These are phyloP conservation scores for Ctenicera cuprea DNA, from an alignment of 2,888 invertebrate genomes.

Conservation along the genomic window DNA sequence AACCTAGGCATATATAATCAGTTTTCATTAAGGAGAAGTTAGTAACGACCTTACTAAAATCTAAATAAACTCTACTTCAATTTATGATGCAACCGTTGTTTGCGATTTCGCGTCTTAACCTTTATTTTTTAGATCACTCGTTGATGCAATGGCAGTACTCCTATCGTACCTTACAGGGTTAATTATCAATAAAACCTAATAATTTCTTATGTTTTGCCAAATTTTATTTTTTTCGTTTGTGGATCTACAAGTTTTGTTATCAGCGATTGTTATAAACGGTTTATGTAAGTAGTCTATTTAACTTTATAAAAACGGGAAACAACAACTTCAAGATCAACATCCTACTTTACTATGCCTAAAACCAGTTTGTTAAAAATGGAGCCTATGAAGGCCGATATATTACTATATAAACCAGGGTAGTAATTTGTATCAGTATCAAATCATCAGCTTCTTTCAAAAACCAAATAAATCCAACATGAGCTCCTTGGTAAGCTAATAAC, in stretches of 20 bases:
- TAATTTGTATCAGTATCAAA: conserved; percentile 23
- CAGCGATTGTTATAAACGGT: no score
- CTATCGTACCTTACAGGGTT: no score
- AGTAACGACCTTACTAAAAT: neutral
- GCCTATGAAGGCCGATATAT: conserved; percentile 35
- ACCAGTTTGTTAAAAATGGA: conserved; percentile 24
- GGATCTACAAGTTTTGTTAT: neutral
- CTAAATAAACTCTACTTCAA: neutral
- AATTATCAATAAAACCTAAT: no score
- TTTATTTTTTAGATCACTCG: neutral
- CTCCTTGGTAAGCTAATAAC: conserved; percentile 39
- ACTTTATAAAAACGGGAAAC: neutral
- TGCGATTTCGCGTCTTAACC: neutral
- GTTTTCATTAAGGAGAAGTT: conserved; percentile 2
- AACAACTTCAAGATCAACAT: conserved; percentile 20
- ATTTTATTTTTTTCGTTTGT: neutral
- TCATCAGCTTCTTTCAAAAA: conserved; percentile 35
- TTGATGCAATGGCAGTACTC: no score
- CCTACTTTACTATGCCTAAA: conserved; percentile 19
- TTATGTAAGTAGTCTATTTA: neutral
- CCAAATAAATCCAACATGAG: conserved; percentile 34
- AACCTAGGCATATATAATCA: neutral
- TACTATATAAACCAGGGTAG: conserved; percentile 47
- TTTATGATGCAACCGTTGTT: conserved; percentile 18
- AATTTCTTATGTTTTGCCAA: no score